phyloP scores from a whole-genome alignment of 2,888 invertebrate species.

The Boloria selene region DNA sequence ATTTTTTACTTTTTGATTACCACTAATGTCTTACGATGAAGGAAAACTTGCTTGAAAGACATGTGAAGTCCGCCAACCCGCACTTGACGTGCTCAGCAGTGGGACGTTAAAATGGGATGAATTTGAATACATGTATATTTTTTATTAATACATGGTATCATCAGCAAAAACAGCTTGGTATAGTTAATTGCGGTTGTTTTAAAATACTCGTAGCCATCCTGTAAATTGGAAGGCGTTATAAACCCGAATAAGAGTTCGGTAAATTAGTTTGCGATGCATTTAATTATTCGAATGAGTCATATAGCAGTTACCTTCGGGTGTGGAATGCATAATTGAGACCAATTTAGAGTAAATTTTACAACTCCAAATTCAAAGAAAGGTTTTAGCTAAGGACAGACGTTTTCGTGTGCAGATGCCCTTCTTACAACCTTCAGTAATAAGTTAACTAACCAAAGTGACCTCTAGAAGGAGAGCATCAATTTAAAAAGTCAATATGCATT shows the following conservation, averaged over 20 bases:
- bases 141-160: no score
- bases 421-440: constrained; percentile 17
- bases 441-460: constrained; percentile 3
- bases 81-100: no score
- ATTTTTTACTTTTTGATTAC: no score
- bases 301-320: constrained; percentile 6
- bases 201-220: not conserved
- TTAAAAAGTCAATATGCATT: no score
- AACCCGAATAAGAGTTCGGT: constrained; percentile 3
- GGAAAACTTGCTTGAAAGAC: no score
- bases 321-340: constrained; percentile 39
- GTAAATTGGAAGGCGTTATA: not conserved
- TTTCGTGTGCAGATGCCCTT: constrained; percentile 19
- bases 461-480: not conserved
- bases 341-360: constrained; percentile 42
- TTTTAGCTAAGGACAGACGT: constrained; percentile 38
- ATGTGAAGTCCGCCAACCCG: no score
- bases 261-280: constrained; percentile 1
- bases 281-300: constrained; percentile 1
- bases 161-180: no score
- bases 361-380: constrained; percentile 39
- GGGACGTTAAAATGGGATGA: no score
- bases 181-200: no score
- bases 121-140: no score
- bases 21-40: no score